Evolutionary conservation across 1,140 invertebrate genomes (phyloP).

Genomic region (Condylostylus longicornis): DNA sequence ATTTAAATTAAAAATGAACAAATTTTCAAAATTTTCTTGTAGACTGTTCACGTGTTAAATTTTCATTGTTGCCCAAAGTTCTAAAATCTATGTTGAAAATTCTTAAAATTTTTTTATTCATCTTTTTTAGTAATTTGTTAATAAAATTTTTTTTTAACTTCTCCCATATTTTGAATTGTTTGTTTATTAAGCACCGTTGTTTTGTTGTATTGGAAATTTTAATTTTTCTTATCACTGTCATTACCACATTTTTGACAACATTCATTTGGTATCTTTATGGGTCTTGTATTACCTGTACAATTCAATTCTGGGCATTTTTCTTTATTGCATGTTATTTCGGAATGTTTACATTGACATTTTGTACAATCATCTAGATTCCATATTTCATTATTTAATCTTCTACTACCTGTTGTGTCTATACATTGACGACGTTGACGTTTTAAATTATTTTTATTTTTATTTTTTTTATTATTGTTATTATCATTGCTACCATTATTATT

Average conservation of each 20-base stretch:
- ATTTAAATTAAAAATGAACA: too few species aligned
- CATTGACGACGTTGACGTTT: constrained; percentile 25
- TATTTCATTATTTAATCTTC: constrained; percentile 32
- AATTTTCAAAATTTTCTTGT: too few species aligned
- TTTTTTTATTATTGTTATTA: neutral
- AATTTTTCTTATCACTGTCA: too few species aligned
- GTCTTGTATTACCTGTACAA: constrained; percentile 19
- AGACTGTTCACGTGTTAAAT: too few species aligned
- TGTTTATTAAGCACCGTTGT: too few species aligned
- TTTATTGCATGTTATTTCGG: constrained; percentile 24
- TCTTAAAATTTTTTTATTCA: too few species aligned
- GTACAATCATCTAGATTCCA: constrained; percentile 40
- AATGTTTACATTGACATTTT: constrained; percentile 35
- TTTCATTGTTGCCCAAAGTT: too few species aligned
- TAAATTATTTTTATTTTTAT: constrained; percentile 1
- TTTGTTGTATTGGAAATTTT: too few species aligned
- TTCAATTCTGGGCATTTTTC: constrained; percentile 18
- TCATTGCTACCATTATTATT: constrained; percentile 7
- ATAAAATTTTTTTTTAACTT: too few species aligned
- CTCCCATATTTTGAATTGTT: too few species aligned
- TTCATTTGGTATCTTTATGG: constrained; percentile 21
- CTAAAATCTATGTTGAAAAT: too few species aligned
- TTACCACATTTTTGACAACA: constrained; percentile 26
- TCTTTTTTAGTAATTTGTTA: too few species aligned
- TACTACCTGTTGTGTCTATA: constrained; percentile 30